Base-by-base conservation (phyloP, 2,888 invertebrate genomes). In the Heteropelma amictum region DNA sequence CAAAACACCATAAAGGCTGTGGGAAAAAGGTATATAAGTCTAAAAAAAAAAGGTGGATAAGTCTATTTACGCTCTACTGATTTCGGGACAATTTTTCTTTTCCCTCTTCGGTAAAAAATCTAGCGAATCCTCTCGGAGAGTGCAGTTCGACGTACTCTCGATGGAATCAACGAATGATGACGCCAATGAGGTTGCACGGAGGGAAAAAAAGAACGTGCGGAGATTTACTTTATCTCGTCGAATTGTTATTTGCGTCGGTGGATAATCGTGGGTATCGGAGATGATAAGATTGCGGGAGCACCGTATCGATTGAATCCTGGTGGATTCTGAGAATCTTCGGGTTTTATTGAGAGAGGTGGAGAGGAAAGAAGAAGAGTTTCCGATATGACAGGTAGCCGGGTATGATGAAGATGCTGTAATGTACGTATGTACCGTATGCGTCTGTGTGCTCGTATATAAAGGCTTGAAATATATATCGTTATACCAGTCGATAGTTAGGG, bases 401-500 rank as follows among this genome's bases (percentile, higher is more conserved):
- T 30, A 14, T 14, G 6, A 45, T 45, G 23, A n/a, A n/a, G 21
- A 45, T 45, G 45, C 23, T 21, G 19, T 23, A 19, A n/a, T n/a
- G 45, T 45, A 21, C n/a, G 51, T 19, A 51, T 30, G 30, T 10
- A 17, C 10, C 0, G 12, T 28, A 33, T 19, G 33, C n/a, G 17
- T 19, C n/a, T 19, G 17, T n/a, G 30, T 19, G 10, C 33, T 14
- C 7, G 10, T 28, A 17, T 19, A 49, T 21, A 8, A 42, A 10
- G n/a, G 42, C 10, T 35, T n/a, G n/a, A n/a, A 49, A n/a, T 12
- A 5, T 26, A 23, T 23, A 49, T 49, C 35, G 19, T 26, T 38
- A 81, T 79, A 67, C 79, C 80, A 82, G 85, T 83, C 85, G 83
- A 83, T 81, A 82, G 78, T 79, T 73, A 76, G 82, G 76, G 70